Conservation (phyloP, 2,113 vertebrate species). For the Aegithalos caudatus region DNA sequence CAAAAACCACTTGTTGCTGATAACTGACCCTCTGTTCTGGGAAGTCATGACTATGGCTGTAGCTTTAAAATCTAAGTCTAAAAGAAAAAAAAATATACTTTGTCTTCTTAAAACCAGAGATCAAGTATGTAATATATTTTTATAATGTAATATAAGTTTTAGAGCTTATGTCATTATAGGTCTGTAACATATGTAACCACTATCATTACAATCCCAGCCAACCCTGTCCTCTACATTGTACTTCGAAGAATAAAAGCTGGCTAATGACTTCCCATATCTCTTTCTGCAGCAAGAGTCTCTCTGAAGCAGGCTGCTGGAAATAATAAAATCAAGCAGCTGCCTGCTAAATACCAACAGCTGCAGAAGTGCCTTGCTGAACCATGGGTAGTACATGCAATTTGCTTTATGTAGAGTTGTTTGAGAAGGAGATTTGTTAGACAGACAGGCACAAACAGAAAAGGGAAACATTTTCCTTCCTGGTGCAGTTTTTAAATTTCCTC, state of each 20-base stretch:
- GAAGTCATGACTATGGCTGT: neutral
- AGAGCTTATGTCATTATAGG: neutral
- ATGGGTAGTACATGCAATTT: neutral
- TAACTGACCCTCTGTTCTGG: neutral
- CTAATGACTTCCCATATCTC: conserved; percentile 19
- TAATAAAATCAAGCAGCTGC: conserved; percentile 41
- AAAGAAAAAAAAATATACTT: neutral
- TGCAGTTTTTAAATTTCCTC: neutral
- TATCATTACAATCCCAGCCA: neutral
- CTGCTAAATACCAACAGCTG: conserved; percentile 47
- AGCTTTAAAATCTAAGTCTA: neutral
- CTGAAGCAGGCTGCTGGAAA: conserved; percentile 2
- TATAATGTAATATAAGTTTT: neutral
- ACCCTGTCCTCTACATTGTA: neutral
- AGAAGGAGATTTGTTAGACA: neutral
- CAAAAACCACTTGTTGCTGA: neutral
- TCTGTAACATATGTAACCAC: neutral
- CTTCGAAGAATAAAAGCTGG: neutral
- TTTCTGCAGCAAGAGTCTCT: neutral
- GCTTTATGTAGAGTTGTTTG: neutral
- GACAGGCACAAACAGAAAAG: neutral
- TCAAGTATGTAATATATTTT: neutral
- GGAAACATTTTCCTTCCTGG: neutral
- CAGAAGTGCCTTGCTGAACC: neutral
- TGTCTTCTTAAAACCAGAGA: neutral